A percentile compares a stretch with the other conserved stretches of the same genome.
These are phyloP conservation scores for Cyphomyrus plagiostoma DNA, from an alignment of 2,113 vertebrate genomes.

Conservation along the genomic window DNA sequence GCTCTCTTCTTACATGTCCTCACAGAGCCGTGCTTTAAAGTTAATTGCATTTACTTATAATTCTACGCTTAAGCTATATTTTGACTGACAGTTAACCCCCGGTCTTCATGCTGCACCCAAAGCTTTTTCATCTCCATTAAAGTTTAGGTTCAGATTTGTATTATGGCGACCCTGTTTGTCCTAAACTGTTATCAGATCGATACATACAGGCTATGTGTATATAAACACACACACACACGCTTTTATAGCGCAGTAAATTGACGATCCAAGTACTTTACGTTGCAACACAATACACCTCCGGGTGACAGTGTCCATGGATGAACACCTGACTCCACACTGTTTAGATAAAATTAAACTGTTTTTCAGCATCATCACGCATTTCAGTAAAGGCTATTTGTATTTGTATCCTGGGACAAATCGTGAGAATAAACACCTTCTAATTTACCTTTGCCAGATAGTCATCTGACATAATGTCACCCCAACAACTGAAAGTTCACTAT, in stretches of 20 bases:
- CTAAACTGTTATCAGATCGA: not conserved
- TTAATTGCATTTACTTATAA: not conserved
- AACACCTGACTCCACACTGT: not conserved
- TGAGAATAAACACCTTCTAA: not conserved
- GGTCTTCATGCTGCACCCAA: not conserved
- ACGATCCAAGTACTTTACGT: not conserved
- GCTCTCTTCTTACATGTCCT: not conserved
- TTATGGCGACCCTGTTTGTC: not conserved
- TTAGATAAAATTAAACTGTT: not conserved
- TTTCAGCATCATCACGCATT: not conserved
- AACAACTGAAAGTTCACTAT: not conserved
- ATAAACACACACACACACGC: not conserved
- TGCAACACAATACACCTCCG: not conserved
- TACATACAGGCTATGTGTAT: not conserved
- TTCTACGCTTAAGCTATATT: not conserved
- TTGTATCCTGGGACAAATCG: not conserved
- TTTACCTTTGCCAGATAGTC: not conserved
- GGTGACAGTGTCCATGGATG: not conserved
- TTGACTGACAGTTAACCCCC: not conserved
- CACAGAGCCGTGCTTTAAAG: not conserved
- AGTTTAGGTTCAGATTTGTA: not conserved
- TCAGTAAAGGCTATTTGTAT: not conserved
- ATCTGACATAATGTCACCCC: not conserved
- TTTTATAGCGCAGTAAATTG: not conserved
- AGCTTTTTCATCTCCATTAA: not conserved